Base-by-base conservation (phyloP, 2,888 invertebrate species). In the Choristoneura rosaceana region DNA sequence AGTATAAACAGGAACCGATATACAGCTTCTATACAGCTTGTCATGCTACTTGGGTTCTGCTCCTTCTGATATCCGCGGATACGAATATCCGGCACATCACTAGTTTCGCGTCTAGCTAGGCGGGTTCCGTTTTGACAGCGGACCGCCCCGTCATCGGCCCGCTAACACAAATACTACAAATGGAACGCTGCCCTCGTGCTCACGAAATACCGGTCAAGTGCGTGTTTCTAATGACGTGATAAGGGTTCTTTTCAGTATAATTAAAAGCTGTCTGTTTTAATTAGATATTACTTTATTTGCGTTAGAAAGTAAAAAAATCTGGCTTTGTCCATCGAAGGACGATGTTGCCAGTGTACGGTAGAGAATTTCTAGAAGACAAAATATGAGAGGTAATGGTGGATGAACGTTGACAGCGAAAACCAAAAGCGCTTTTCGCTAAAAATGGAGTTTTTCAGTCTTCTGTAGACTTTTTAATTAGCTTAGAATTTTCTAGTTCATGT, bases 81-180 rank as follows among this genome's bases (percentile, higher is more conserved):
- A 25, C 25, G 25, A 2, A 25, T 25, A 25, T 25, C 25, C 2
- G 25, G 25, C 25, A 25, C 25, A 25, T 25, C 25, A 25, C 25
- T 25, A 25, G 25, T 25, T 25, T 25, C 45, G 52, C 43, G 34
- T 61, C 33, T 25, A 67, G 71, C 33, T 25, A 67, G 71, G 47
- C 63, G 67, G 66, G 55, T 62, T 58, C 71, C 66, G 47, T 77
- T 80, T 79, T 75, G 80, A 78, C 80, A 77, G 74, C 76, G 76
- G 71, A 52, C 69, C 70, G 69, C 74, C 74, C 74, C 67, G 74
- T 55, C 62, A 68, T 41, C 75, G 80, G 73, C 78, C 80, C 70
- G 77, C 73, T 83, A 80, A 82, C 82, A 83, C 79, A 80, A 78
- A 81, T 80, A 58, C 76, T 73, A 70, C 69, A 81, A 80, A 76